Evolutionary conservation across 1,140 invertebrate species (phyloP).

Genomic region (Meloidogyne floridensis): DNA sequence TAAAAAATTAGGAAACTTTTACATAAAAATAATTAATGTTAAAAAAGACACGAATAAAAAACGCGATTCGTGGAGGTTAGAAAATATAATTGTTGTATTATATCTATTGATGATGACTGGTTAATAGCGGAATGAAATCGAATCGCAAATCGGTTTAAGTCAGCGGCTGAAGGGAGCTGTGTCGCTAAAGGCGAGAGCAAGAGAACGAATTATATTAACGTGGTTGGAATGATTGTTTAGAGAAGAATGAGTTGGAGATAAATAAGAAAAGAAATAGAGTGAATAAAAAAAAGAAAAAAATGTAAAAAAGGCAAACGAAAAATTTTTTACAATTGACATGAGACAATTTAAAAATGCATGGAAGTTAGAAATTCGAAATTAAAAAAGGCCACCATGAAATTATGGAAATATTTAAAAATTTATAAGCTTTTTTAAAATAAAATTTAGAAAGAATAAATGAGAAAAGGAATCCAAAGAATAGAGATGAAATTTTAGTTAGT

Average conservation of each 20-base stretch:
- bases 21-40: too few relatives aligned
- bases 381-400: too few relatives aligned
- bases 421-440: too few relatives aligned
- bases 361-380: too few relatives aligned
- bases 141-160: conserved; percentile 3
- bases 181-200: not conserved
- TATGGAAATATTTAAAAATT: too few relatives aligned
- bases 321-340: not conserved
- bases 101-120: not conserved
- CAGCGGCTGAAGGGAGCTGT: not conserved
- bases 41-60: not conserved
- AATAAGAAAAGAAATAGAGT: not conserved
- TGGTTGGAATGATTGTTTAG: not conserved
- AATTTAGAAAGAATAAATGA: too few relatives aligned
- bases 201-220: conserved; percentile 2
- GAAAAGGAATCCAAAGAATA: too few relatives aligned
- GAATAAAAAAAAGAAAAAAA: not conserved
- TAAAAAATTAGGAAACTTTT: too few relatives aligned
- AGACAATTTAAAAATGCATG: too few relatives aligned
- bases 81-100: not conserved
- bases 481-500: too few relatives aligned
- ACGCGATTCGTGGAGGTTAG: not conserved
- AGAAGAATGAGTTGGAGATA: not conserved
- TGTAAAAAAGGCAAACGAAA: not conserved
- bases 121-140: conserved; percentile 9